These are phyloP conservation scores for Eupithecia subumbrata DNA, from an alignment of 2,888 invertebrate genomes.

Conservation along the genomic window DNA sequence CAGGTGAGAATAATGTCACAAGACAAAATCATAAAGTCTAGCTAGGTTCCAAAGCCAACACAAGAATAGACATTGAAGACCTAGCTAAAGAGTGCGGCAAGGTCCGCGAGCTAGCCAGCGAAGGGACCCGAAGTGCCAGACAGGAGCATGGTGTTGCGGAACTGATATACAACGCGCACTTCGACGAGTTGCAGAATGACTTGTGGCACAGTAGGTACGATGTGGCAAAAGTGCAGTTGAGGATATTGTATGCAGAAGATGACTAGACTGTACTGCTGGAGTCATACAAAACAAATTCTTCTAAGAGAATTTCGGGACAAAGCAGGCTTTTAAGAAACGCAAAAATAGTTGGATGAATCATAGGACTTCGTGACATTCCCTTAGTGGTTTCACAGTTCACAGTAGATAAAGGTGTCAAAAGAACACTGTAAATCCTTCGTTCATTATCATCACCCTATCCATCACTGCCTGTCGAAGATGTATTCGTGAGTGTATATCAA, in stretches of 20 bases:
- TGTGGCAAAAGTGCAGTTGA: constrained; percentile 87
- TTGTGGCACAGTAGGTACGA: constrained; percentile 92
- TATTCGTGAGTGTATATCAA: too few relatives aligned
- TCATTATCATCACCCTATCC: too few relatives aligned
- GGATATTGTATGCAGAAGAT: neutral
- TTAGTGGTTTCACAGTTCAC: too few relatives aligned
- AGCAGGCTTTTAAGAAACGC: too few relatives aligned
- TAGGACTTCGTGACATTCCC: too few relatives aligned
- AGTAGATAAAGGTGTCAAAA: neutral
- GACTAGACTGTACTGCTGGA: too few relatives aligned
- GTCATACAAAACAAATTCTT: too few relatives aligned
- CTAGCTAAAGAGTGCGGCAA: constrained; percentile 90
- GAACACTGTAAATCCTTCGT: neutral
- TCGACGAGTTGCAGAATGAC: constrained; percentile 90
- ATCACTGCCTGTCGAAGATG: too few relatives aligned
- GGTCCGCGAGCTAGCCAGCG: constrained; percentile 89
- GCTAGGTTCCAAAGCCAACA: too few relatives aligned
- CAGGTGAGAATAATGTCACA: constrained; percentile 68
- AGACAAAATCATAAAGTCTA: too few relatives aligned
- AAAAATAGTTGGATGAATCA: too few relatives aligned
- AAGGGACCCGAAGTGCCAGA: constrained; percentile 88
- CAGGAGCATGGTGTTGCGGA: constrained; percentile 89
- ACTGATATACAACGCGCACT: constrained; percentile 88
- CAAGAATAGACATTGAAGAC: constrained; percentile 80
- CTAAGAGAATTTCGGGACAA: too few relatives aligned